Conservation (phyloP, 1,140 invertebrate species). For the Octopus sinensis region DNA sequence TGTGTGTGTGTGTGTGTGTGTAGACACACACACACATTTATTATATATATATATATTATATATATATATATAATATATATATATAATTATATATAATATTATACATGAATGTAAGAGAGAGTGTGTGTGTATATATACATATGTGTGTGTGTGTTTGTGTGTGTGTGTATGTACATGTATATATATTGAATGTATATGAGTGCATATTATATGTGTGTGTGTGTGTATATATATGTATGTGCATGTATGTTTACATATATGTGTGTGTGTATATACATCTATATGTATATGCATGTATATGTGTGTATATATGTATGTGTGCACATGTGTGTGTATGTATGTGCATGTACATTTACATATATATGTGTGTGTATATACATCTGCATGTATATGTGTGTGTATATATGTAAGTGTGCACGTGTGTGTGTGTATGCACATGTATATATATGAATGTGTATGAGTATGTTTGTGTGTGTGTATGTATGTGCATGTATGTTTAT, state of each 20-base stretch:
- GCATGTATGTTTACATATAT: neutral
- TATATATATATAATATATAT: constrained; percentile 5
- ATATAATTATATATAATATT: neutral
- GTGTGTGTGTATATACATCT: neutral
- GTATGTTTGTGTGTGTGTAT: too few relatives aligned
- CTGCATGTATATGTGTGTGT: neutral
- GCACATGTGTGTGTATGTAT: neutral
- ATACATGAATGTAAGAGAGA: neutral
- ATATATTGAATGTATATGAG: too few relatives aligned
- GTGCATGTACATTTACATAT: neutral
- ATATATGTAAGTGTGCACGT: too few relatives aligned
- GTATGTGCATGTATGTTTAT: too few relatives aligned
- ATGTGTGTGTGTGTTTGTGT: neutral
- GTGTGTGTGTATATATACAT: neutral
- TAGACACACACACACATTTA: neutral
- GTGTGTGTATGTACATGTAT: too few relatives aligned
- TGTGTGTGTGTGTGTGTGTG: neutral
- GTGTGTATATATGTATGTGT: neutral
- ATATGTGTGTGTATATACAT: neutral
- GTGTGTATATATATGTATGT: neutral
- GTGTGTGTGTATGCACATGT: too few relatives aligned
- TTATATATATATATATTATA: neutral
- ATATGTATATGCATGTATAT: neutral
- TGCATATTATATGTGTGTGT: neutral
- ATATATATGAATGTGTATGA: too few relatives aligned